A percentile compares a stretch with the other conserved stretches of the same genome.
These are phyloP conservation scores for Leptinotarsa undecemlineata DNA, from an alignment of 1,140 invertebrate species.

Conservation along the genomic window DNA sequence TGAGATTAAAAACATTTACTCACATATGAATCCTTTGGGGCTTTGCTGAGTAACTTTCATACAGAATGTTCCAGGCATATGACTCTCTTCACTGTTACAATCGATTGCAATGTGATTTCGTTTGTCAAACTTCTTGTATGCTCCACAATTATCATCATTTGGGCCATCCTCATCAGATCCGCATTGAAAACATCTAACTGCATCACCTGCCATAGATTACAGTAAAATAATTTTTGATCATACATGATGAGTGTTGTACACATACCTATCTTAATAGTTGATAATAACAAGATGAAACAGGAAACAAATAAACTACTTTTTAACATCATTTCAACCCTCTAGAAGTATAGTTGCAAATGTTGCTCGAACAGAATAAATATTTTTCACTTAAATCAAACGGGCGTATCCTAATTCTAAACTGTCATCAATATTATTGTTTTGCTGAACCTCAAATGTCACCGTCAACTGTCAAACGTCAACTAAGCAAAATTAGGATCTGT, in stretches of 20 bases:
- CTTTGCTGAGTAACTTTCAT: slow-evolving; percentile 88
- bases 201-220: slow-evolving; percentile 58
- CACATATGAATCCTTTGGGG: slow-evolving; percentile 89
- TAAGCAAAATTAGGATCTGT: too few species aligned
- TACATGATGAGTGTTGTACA: neutral
- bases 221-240: neutral
- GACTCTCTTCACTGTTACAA: slow-evolving; percentile 86
- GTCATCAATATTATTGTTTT: too few species aligned
- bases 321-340: too few species aligned
- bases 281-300: neutral
- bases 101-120: slow-evolving; percentile 81
- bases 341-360: too few species aligned
- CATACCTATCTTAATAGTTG: neutral
- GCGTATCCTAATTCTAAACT: too few species aligned
- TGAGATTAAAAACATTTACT: slow-evolving; percentile 53
- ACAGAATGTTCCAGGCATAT: slow-evolving; percentile 91
- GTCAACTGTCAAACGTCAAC: too few species aligned
- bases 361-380: too few species aligned
- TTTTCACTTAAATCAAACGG: too few species aligned
- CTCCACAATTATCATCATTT: slow-evolving; percentile 80
- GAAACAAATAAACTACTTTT: slow-evolving; percentile 13
- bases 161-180: slow-evolving; percentile 76
- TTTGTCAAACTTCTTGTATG: slow-evolving; percentile 81
- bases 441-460: too few species aligned
- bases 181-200: slow-evolving; percentile 86